phyloP scores from a whole-genome alignment of 2,113 vertebrate species.

The Stigmatopora argus region DNA sequence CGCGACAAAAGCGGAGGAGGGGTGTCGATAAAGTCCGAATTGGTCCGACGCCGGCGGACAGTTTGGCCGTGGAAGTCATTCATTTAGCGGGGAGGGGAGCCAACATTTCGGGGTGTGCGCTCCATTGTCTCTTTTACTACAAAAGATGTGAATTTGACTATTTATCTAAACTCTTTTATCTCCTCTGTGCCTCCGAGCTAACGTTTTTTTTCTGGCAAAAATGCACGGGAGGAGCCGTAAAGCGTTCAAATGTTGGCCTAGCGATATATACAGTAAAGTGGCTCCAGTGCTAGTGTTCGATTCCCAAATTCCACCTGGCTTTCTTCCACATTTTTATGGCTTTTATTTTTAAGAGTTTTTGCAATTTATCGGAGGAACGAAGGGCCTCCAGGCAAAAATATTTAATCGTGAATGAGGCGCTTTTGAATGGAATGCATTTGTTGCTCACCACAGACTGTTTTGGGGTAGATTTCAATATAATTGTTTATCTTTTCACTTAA shows the following conservation, averaged over 20 bases:
- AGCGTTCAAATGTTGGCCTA: neutral
- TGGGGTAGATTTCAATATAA: neutral
- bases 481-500: neutral
- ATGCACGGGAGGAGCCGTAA: neutral
- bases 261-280: neutral
- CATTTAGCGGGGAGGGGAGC: slow-evolving; percentile 1
- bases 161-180: neutral
- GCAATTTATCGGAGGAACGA: neutral
- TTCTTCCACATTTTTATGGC: neutral
- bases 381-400: neutral
- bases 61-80: slow-evolving; percentile 1
- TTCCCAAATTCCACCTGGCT: neutral
- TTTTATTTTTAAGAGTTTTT: neutral
- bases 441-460: neutral
- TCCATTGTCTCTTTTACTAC: neutral
- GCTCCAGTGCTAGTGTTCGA: neutral
- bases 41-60: neutral
- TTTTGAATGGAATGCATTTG: neutral
- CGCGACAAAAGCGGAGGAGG: neutral
- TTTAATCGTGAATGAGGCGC: neutral
- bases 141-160: neutral
- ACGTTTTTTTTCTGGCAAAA: neutral
- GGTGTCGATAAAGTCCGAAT: neutral
- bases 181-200: neutral
- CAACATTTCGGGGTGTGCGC: neutral